Percentiles rank a stretch among this genome's conserved stretches.
phyloP scores from a whole-genome alignment of 35 echinoderm and acorn worm species.

The Anneissia japonica region DNA sequence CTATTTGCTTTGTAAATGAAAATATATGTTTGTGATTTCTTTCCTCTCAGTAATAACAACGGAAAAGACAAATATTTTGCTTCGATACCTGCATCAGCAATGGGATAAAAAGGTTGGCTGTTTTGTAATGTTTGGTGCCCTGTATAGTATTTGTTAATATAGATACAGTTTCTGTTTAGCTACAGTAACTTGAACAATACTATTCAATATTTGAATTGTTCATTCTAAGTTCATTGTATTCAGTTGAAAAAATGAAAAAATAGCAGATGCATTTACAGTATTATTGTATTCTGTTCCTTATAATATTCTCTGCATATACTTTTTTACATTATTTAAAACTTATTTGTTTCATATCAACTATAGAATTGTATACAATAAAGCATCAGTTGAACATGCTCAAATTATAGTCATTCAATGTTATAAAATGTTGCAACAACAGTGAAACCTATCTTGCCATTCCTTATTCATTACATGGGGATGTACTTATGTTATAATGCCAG shows the following conservation, averaged over 20 bases:
- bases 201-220: not conserved
- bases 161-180: not conserved
- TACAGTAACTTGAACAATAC: not conserved
- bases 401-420: too few relatives aligned
- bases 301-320: not conserved
- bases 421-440: too few relatives aligned
- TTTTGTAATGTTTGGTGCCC: not conserved
- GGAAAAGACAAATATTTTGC: conserved; percentile 91
- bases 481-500: too few relatives aligned
- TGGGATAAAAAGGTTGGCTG: conserved; percentile 94
- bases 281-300: not conserved
- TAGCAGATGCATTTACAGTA: not conserved
- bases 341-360: too few relatives aligned
- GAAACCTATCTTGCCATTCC: too few relatives aligned
- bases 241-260: not conserved
- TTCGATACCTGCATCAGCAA: conserved; percentile 93
- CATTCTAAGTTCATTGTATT: not conserved
- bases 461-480: too few relatives aligned
- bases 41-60: conserved; percentile 79
- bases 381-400: too few relatives aligned
- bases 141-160: too few relatives aligned
- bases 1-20: too few relatives aligned
- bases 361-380: too few relatives aligned
- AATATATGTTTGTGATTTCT: too few relatives aligned
- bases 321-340: not conserved